Conservation (phyloP, 37 sponge, comb jelly and placozoan species). For the Cladorhizidae sp. region DNA sequence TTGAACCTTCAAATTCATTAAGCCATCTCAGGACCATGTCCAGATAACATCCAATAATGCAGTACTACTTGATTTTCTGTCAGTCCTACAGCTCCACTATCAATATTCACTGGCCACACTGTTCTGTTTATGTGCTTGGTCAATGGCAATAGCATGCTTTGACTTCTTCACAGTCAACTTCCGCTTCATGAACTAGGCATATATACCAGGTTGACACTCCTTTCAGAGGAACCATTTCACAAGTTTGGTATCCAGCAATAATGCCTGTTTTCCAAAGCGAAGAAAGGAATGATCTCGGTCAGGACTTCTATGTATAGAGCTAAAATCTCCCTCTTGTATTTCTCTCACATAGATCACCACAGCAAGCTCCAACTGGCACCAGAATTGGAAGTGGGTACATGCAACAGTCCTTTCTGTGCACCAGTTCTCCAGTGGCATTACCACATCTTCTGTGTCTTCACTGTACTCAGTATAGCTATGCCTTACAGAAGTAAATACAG, state of each 20-base stretch:
- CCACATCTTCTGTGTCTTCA: too few species aligned
- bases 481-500: conserved; percentile 17
- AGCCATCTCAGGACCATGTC: conserved; percentile 54
- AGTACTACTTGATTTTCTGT: conserved; percentile 18
- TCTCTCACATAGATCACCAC: conserved; percentile 24
- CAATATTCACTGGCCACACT: conserved; percentile 25
- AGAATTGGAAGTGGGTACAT: conserved; percentile 24
- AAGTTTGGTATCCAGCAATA: conserved; percentile 36
- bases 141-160: conserved; percentile 32
- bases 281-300: conserved; percentile 25
- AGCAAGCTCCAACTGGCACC: conserved; percentile 8
- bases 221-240: conserved; percentile 28
- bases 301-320: conserved; percentile 18
- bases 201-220: conserved; percentile 12
- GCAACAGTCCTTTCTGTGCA: too few species aligned
- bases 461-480: too few species aligned
- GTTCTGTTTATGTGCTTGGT: conserved; percentile 41
- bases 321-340: conserved; percentile 16
- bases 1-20: conserved; percentile 24
- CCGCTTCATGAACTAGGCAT: conserved; percentile 6
- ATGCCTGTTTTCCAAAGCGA: conserved; percentile 31
- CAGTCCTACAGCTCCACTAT: conserved; percentile 45
- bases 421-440: too few species aligned
- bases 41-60: conserved; percentile 47
- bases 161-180: conserved; percentile 37